Conservation (phyloP, 1,140 invertebrate species). For the Aphidius gifuensis region DNA sequence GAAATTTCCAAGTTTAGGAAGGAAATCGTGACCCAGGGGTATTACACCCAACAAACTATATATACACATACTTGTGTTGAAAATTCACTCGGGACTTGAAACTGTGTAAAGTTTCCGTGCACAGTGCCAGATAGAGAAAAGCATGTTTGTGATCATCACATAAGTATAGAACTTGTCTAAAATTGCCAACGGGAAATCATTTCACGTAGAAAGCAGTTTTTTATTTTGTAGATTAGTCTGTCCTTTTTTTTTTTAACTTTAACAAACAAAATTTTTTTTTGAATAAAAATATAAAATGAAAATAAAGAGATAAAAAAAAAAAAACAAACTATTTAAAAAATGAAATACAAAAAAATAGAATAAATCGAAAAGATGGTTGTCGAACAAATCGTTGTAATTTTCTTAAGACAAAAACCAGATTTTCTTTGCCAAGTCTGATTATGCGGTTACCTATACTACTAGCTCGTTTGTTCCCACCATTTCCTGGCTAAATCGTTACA, state of each 20-base stretch:
- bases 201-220: constrained; percentile 12
- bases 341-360: background rate
- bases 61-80: background rate
- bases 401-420: background rate
- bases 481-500: constrained; percentile 16
- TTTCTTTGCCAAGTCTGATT: constrained; percentile 8
- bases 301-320: background rate
- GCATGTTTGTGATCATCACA: constrained; percentile 24
- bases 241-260: background rate
- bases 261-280: too few relatives aligned
- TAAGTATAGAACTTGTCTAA: background rate
- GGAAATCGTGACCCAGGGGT: constrained; percentile 28
- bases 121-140: constrained; percentile 12
- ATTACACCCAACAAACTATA: constrained; percentile 17
- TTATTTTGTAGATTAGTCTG: constrained; percentile 11
- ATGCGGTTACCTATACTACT: constrained; percentile 14
- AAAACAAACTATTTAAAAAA: background rate
- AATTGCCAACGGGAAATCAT: constrained; percentile 26
- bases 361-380: background rate
- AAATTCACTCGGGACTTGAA: constrained; percentile 28
- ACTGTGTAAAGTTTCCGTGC: constrained; percentile 26
- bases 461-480: background rate
- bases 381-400: constrained; percentile 5
- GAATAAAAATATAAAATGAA: too few relatives aligned
- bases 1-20: constrained; percentile 30